Evolutionary conservation across 2,797 vertebrate genomes (phyloP), one percentile per base, ranked within the genome.

Genomic region (Siniperca scherzeri): DNA sequence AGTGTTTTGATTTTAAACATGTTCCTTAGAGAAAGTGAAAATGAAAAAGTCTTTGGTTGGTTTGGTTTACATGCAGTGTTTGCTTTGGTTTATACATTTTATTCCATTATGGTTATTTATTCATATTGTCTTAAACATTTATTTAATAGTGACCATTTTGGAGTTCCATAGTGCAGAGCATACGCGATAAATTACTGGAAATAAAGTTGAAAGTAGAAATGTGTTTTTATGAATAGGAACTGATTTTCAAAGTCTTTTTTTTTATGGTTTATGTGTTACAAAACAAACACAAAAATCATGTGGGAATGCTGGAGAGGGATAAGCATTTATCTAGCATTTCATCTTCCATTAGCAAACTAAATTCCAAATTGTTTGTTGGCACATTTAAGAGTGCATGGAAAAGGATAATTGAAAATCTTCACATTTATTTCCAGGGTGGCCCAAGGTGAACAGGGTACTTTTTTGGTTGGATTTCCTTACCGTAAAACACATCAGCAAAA

Each of bases 401-500:
- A n/a, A 68, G 25, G 44, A 77, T 27, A 2, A 62, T 68, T 30
- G 3, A 40, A 61, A 60, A 44, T 74, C n/a, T 69, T 36, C 17
- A 27, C 0, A 46, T 77, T 57, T 60, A 16, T 70, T 55, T 65
- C 46, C 81, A 48, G 46, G 69, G 25, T 10, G 73, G 38, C 61
- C 53, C 36, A 46, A 3, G 38, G 38, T 74, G 8, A 44, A 17
- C 38, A 30, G 10, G 50, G 11, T 53, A 12, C 17, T 64, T 70
- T 69, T 13, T 44, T 27, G 19, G 27, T 21, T 14, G 33, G 56
- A 36, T 94, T 94, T 95, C 94, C 98, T 99, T 99, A 99, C 98
- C 98, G 96, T 95, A 97, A 96, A 98, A 99, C 90, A 99, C 98
- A 94, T 99, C 98, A 94, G 98, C 98, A 95, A 99, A 99, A 97